These are phyloP conservation scores for Apotomis turbidana DNA, from an alignment of 2,888 invertebrate species.

Conservation along the genomic window DNA sequence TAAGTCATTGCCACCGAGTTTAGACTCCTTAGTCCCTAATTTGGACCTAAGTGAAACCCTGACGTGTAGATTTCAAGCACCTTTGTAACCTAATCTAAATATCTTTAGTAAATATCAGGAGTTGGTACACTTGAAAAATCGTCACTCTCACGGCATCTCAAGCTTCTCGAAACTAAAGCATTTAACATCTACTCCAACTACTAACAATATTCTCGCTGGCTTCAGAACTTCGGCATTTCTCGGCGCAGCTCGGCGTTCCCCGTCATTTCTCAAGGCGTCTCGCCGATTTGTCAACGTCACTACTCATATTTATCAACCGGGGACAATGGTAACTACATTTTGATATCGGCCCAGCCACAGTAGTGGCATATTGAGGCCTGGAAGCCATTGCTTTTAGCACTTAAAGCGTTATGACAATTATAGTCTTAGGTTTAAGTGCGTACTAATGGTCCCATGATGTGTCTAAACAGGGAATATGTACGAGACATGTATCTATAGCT, in stretches of 20 bases:
- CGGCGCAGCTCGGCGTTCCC: constrained; percentile 44
- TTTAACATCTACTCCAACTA: constrained; percentile 25
- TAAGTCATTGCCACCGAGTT: too few species aligned
- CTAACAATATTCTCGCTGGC: constrained; percentile 27
- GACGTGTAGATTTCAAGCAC: too few species aligned
- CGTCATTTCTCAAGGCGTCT: constrained; percentile 51
- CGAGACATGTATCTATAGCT: too few species aligned
- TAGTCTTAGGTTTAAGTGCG: too few species aligned
- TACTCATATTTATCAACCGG: constrained; percentile 78
- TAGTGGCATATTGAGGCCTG: neutral
- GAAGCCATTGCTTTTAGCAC: neutral
- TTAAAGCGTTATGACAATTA: neutral
- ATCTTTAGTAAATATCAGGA: too few species aligned
- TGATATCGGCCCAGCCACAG: constrained; percentile 65
- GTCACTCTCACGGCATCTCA: neutral
- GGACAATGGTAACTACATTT: constrained; percentile 81
- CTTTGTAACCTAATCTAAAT: too few species aligned
- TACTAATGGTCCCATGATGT: too few species aligned
- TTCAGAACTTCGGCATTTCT: constrained; percentile 30
- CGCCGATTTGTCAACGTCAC: constrained; percentile 78
- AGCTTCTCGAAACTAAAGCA: constrained; percentile 10
- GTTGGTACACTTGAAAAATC: too few species aligned
- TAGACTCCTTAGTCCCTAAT: too few species aligned
- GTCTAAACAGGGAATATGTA: too few species aligned
- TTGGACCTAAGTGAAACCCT: too few species aligned